Conservation (phyloP, 2,888 invertebrate species). For the Drosophila helvetica region DNA sequence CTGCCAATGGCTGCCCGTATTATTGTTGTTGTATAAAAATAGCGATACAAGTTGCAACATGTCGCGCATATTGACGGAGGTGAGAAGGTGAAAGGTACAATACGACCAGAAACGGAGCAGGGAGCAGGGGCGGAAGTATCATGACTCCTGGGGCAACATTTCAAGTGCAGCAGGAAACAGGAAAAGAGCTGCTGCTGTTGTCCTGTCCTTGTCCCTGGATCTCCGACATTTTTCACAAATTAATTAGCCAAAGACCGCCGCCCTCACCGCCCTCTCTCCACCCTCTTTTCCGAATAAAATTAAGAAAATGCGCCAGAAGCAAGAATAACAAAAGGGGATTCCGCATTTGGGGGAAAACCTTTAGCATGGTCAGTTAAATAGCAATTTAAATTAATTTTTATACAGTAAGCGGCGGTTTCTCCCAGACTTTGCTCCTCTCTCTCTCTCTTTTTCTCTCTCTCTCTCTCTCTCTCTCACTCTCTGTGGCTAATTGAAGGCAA, state of each 20-base stretch:
- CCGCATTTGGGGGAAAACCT: slow-evolving; percentile 16
- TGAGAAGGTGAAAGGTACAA: not conserved
- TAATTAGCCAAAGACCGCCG: slow-evolving; percentile 28
- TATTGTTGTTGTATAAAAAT: slow-evolving; percentile 47
- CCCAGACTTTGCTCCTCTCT: slow-evolving; percentile 11
- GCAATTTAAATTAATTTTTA: slow-evolving; percentile 75
- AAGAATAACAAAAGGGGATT: slow-evolving; percentile 12
- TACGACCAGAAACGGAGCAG: not conserved
- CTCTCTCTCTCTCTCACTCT: not conserved
- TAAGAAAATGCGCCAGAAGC: not conserved
- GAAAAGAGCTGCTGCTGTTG: slow-evolving; percentile 5
- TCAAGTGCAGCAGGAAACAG: slow-evolving; percentile 26
- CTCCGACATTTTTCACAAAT: slow-evolving; percentile 25
- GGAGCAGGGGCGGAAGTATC: not conserved
- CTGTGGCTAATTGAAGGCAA: slow-evolving; percentile 62
- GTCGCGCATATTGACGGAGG: slow-evolving; percentile 31
- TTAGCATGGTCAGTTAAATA: slow-evolving; percentile 68
- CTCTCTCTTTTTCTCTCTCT: not conserved
- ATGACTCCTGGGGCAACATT: not conserved
- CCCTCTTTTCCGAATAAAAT: not conserved
- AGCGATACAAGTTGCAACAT: slow-evolving; percentile 47
- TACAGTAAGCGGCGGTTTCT: slow-evolving; percentile 55
- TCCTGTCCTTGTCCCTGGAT: not conserved
- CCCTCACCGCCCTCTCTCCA: not conserved
- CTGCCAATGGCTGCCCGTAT: slow-evolving; percentile 28